Percentiles rank a stretch among this genome's conserved stretches.
These are phyloP conservation scores for Myathropa florea DNA, from an alignment of 2,888 invertebrate species.

Conservation along the genomic window DNA sequence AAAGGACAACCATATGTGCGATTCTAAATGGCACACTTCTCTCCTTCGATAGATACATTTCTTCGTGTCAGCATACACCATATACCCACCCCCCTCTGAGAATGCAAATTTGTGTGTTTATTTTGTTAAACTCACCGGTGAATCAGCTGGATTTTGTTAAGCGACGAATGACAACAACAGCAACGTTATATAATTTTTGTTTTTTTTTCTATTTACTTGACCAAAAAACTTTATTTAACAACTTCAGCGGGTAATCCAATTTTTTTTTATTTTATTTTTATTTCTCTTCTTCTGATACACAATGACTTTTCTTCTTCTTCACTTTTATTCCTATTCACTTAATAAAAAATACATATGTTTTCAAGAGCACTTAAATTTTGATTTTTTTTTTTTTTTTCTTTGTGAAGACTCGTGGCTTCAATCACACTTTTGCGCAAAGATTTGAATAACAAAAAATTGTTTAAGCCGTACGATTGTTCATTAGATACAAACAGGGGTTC, in stretches of 20 bases:
- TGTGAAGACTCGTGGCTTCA: neutral
- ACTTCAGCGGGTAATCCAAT: conserved; percentile 66
- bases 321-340: conserved; percentile 6
- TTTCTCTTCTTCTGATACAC: conserved; percentile 35
- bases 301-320: conserved; percentile 29
- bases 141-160: conserved; percentile 67
- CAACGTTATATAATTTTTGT: conserved; percentile 58
- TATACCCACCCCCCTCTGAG: no score
- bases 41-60: neutral
- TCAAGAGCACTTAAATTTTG: conserved; percentile 60
- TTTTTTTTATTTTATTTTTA: no score
- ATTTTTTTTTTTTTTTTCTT: conserved; percentile 12
- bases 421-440: conserved; percentile 28
- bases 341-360: conserved; percentile 52
- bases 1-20: conserved; percentile 35
- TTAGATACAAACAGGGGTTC: conserved; percentile 51
- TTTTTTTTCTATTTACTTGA: conserved; percentile 18
- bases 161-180: conserved; percentile 56
- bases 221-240: conserved; percentile 1
- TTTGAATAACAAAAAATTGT: conserved; percentile 1
- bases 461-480: conserved; percentile 43
- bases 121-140: conserved; percentile 63
- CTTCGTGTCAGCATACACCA: neutral
- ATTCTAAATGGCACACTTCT: neutral
- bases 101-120: neutral